Evolutionary conservation across 2,797 vertebrate species (phyloP).

Genomic region (Poeciliopsis infans): DNA sequence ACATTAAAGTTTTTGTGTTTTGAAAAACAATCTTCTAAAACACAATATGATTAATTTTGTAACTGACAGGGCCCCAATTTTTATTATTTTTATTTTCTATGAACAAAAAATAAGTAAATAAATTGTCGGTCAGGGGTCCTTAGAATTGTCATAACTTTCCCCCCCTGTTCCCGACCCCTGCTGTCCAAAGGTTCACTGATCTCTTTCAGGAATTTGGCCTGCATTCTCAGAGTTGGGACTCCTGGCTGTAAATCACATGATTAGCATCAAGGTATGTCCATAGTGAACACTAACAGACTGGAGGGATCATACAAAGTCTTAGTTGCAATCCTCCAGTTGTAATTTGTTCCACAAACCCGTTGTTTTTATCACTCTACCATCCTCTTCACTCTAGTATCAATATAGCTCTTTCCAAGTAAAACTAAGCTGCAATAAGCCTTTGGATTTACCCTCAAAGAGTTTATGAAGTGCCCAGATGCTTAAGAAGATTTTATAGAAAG

Average conservation of each 20-base stretch:
- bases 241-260: slow-evolving; percentile 75
- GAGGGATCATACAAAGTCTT: slow-evolving; percentile 54
- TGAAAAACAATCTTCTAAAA: too few relatives aligned
- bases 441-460: slow-evolving; percentile 25
- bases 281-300: slow-evolving; percentile 74
- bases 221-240: slow-evolving; percentile 61
- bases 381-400: background rate
- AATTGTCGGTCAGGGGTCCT: too few relatives aligned
- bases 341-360: slow-evolving; percentile 26
- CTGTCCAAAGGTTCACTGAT: slow-evolving; percentile 68
- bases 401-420: background rate
- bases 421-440: background rate
- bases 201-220: slow-evolving; percentile 75
- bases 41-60: too few relatives aligned
- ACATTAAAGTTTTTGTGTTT: too few relatives aligned
- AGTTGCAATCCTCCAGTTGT: slow-evolving; percentile 63
- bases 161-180: slow-evolving; percentile 46
- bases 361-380: background rate
- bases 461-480: slow-evolving; percentile 71
- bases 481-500: slow-evolving; percentile 44
- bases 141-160: too few relatives aligned
- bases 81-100: too few relatives aligned
- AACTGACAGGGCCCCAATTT: too few relatives aligned
- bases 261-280: slow-evolving; percentile 59
- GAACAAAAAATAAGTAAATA: too few relatives aligned